These are phyloP conservation scores for Apis mellifera DNA, from an alignment of 1,140 invertebrate genomes.

Conservation along the genomic window DNA sequence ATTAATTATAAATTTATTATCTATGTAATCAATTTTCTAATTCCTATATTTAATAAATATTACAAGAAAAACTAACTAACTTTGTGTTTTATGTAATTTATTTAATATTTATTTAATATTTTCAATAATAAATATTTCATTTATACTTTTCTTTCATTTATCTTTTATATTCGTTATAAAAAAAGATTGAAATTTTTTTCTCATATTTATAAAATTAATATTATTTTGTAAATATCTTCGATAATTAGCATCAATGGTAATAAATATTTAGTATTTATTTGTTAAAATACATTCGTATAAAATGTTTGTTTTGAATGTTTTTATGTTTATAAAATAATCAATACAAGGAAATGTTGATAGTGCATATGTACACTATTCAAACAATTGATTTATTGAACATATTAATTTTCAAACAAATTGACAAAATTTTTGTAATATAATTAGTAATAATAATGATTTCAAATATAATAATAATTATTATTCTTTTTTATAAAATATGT, in stretches of 20 bases:
- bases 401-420: not conserved
- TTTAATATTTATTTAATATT: not conserved
- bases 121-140: not conserved
- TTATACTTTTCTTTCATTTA: not conserved
- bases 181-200: not conserved
- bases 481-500: not conserved
- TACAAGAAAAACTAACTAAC: not conserved
- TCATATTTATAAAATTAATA: not conserved
- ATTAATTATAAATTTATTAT: constrained; percentile 22
- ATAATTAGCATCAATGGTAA: not conserved
- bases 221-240: constrained; percentile 3
- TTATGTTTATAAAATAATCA: constrained; percentile 40
- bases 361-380: not conserved
- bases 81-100: not conserved
- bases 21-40: not conserved
- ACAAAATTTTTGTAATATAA: not conserved
- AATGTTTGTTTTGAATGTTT: constrained; percentile 5
- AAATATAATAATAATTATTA: not conserved
- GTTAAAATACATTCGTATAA: constrained; percentile 32
- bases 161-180: not conserved
- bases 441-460: not conserved
- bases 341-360: constrained; percentile 42
- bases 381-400: not conserved
- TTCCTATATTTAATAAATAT: constrained; percentile 4
- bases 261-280: not conserved